Base-by-base conservation (phyloP, 2,797 vertebrate species). In the Sebastes matsubarae region DNA sequence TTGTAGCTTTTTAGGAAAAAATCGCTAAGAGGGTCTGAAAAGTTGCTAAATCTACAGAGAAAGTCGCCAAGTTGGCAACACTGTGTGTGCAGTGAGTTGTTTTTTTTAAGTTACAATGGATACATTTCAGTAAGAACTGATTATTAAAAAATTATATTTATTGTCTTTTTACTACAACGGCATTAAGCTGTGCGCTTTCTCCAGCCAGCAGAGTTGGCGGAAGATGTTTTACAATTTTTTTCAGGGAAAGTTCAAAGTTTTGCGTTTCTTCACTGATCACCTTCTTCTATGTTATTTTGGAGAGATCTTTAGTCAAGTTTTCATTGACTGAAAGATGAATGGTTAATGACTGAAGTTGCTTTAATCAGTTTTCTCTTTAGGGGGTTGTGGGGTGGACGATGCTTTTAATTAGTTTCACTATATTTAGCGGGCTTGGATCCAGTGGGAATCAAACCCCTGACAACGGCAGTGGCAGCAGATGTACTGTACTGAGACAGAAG, bases 391-490 rank as follows among this genome's bases (percentile, higher is more conserved):
- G 8, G 52, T 8, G 75, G 80, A 78, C 59, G 18, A n/a, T 75
- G 71, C 60, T 36, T 52, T 83, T 91, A 81, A 92, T 90, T 88
- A 85, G 84, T 81, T 81, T 75, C 68, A 84, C 82, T 86, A 90
- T 91, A 86, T 87, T 89, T 87, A 88, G 83, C 32, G 34, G 2
- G 32, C 42, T 57, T 38, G 55, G 61, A 83, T 54, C 81, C 68
- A 27, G 54, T 73, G 81, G 82, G 85, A 90, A 78, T 90, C 67
- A 72, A 83, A 83, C n/a, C 34, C 74, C 61, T 42, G 74, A 68
- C 77, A 34, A 54, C 24, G 32, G 76, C 32, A 54, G 63, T 2
- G 64, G 55, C 64, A 36, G 79, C 14, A 27, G 64, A 72, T 68
- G 67, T 29, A 27, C 63, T 70, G 66, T 20, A 16, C 67, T 36